Evolutionary conservation across 2,113 vertebrate species (phyloP).

Genomic region (Scophthalmus maximus): DNA sequence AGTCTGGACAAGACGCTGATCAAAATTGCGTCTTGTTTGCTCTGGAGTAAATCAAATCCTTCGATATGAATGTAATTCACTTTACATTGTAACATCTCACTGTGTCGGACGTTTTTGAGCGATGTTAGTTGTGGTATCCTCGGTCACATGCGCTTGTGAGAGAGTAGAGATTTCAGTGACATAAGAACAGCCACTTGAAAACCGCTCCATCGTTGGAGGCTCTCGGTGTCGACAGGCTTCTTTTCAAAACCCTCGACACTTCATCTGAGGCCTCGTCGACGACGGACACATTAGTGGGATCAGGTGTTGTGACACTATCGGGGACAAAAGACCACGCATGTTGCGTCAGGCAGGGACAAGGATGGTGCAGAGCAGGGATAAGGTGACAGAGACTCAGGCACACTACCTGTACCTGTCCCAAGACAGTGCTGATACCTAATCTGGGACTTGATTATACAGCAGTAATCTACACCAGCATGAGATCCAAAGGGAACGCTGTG

Average conservation of each 20-base stretch:
- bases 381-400: conserved; percentile 31
- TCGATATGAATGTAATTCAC: neutral
- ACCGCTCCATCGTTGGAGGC: no score
- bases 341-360: conserved; percentile 30
- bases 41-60: neutral
- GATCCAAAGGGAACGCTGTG: conserved; percentile 33
- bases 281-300: conserved; percentile 22
- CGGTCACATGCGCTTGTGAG: neutral
- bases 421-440: conserved; percentile 56
- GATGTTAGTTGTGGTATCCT: neutral
- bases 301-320: conserved; percentile 19
- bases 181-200: no score
- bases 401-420: conserved; percentile 19
- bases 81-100: conserved; percentile 3
- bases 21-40: conserved; percentile 2
- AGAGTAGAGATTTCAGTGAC: neutral
- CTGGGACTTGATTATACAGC: conserved; percentile 51
- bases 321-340: conserved; percentile 47
- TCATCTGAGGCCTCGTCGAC: neutral
- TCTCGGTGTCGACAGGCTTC: neutral
- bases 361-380: conserved; percentile 30
- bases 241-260: conserved; percentile 3
- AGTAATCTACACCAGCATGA: conserved; percentile 67
- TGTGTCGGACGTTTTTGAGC: neutral
- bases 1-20: neutral